phyloP scores from a whole-genome alignment of 2,888 invertebrate genomes.

The Rhopalosiphum nymphaeae region DNA sequence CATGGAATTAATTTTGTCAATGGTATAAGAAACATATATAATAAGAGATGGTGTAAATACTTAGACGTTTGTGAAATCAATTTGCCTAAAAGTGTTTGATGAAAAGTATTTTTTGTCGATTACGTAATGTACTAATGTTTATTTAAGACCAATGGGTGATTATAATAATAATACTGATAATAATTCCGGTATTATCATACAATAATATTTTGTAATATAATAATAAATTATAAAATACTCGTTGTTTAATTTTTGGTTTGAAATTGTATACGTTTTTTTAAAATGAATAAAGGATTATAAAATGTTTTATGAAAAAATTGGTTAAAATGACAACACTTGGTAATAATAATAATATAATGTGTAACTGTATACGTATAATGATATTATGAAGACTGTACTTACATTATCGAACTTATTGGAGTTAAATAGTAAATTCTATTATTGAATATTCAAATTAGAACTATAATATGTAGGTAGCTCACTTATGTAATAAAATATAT shows the following conservation, averaged over 20 bases:
- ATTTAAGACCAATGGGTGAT: neutral
- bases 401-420: neutral
- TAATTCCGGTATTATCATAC: neutral
- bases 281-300: neutral
- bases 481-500: neutral
- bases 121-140: neutral
- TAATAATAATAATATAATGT: neutral
- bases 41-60: neutral
- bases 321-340: neutral
- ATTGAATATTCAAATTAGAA: too few relatives aligned
- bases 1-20: neutral
- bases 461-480: neutral
- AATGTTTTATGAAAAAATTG: neutral
- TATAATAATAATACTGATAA: neutral
- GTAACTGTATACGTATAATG: neutral
- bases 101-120: neutral
- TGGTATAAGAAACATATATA: neutral
- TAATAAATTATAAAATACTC: neutral
- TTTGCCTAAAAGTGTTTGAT: neutral
- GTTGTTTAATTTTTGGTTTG: neutral
- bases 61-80: neutral
- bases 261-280: neutral
- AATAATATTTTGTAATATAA: neutral
- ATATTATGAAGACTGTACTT: neutral
- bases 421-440: neutral